Percentiles rank a stretch among this genome's conserved stretches.
phyloP scores from a whole-genome alignment of 2,797 vertebrate species.

The Neostethus bicornis region DNA sequence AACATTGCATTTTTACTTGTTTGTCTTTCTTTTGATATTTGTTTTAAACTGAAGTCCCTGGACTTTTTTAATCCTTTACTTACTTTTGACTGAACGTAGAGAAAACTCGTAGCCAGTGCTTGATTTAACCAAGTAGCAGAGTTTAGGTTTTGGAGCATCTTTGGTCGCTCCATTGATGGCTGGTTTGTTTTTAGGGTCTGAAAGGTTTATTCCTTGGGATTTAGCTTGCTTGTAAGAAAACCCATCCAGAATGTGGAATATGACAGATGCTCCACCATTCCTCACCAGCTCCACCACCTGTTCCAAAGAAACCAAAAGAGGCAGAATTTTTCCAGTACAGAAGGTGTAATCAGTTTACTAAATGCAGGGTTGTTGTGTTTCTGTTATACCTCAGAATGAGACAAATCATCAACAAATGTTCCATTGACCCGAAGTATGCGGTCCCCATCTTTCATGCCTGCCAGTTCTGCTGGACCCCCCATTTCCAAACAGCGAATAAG shows the following conservation, averaged over 20 bases:
- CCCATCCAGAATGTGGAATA: constrained; percentile 85
- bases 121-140: constrained; percentile 89
- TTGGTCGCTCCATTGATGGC: constrained; percentile 62
- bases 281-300: constrained; percentile 90
- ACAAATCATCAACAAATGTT: constrained; percentile 84
- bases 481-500: constrained; percentile 87
- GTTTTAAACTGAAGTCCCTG: not conserved
- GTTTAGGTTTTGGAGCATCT: constrained; percentile 73
- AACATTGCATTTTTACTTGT: not conserved
- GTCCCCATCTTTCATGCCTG: constrained; percentile 93
- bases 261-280: constrained; percentile 81
- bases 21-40: not conserved
- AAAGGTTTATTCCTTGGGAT: constrained; percentile 75
- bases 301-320: constrained; percentile 5
- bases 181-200: constrained; percentile 53
- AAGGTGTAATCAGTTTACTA: constrained; percentile 12
- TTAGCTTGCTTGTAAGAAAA: constrained; percentile 84
- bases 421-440: constrained; percentile 89
- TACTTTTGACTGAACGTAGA: constrained; percentile 84
- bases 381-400: constrained; percentile 84
- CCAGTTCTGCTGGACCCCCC: constrained; percentile 85
- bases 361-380: constrained; percentile 7
- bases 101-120: constrained; percentile 86
- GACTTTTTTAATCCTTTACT: constrained; percentile 36
- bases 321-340: not conserved